Evolutionary conservation across 2,113 vertebrate species (phyloP).

Genomic region (Lampris megalopsis): DNA sequence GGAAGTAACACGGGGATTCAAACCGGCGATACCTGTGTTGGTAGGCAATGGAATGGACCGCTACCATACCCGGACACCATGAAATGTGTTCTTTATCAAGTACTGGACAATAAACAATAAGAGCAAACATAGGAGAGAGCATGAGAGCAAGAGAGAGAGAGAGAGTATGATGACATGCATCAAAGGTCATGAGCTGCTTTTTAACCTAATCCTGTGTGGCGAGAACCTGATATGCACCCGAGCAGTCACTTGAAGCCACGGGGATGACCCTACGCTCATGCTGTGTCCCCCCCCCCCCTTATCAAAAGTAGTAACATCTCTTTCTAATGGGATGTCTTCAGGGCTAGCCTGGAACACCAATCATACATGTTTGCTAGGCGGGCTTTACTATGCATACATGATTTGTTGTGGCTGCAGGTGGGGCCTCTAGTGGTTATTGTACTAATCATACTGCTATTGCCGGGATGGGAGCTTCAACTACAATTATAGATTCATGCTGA

Average conservation of each 20-base stretch:
- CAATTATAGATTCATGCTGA: conserved; percentile 71
- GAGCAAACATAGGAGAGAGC: not conserved
- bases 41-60: no score
- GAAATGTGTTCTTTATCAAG: no score
- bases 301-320: conserved; percentile 65
- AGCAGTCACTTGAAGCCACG: conserved; percentile 50
- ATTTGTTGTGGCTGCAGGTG: conserved; percentile 74
- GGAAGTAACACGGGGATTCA: no score
- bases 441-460: conserved; percentile 60
- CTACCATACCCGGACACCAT: no score
- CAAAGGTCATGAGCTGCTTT: conserved; percentile 54
- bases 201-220: conserved; percentile 55
- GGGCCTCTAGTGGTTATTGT: conserved; percentile 71
- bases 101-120: no score
- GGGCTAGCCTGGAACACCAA: conserved; percentile 71
- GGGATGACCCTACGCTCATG: conserved; percentile 51
- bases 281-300: conserved; percentile 39
- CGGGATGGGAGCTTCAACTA: conserved; percentile 52
- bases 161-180: conserved; percentile 16
- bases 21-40: no score
- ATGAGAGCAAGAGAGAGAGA: conserved; percentile 7
- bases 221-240: conserved; percentile 40
- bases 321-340: conserved; percentile 51
- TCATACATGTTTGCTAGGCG: conserved; percentile 48
- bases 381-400: conserved; percentile 60